Base-by-base conservation (phyloP, 2,888 invertebrate genomes). In the Oscheius sp. region DNA sequence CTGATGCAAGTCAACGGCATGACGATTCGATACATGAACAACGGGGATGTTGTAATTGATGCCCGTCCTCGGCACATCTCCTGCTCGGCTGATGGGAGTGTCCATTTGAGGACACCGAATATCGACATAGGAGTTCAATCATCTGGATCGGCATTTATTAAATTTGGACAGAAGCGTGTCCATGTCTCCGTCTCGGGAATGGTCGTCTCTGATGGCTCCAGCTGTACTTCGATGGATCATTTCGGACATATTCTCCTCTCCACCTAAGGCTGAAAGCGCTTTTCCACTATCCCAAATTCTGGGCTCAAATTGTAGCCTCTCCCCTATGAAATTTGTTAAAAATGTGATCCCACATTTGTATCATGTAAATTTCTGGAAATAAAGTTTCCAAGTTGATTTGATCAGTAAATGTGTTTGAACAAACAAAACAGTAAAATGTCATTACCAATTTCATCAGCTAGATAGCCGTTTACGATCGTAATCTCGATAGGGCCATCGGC, bases 71-170 rank as follows among this genome's bases (percentile, higher is more conserved):
- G 87, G 67, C 85, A 81, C 50, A 78, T 88, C 34, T 77, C 84
- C 20, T 82, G 87, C 74, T 87, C 88, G 1, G 65, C 65, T 5
- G 81, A 70, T 25, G 84, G 86, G 23, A 77, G 84, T 10, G 76
- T 87, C 2, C 82, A 83, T 33, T 73, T 88, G 23, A 82, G 87
- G 53, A 88, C 87, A 8, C 81, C 86, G 55, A 84, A 84, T 70
- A 82, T 88, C 45, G 87, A 88, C 64, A 87, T 87, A 79, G 84
- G 86, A 15, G 84, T 88, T 42, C 79, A 84, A 82, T 88, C 82
- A 55, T 25, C 50, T 33, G 84, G 82, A 46, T 80, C 79, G 57
- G 82, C 80, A 6, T 85, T 74, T 65, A 82, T 84, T 48, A 84
- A 84, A 69, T 70, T 75, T 23, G 83, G 84, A 48, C 75, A 75